These are phyloP conservation scores for Euphonia xanthogaster DNA, from an alignment of 2,797 vertebrate species.

Conservation along the genomic window DNA sequence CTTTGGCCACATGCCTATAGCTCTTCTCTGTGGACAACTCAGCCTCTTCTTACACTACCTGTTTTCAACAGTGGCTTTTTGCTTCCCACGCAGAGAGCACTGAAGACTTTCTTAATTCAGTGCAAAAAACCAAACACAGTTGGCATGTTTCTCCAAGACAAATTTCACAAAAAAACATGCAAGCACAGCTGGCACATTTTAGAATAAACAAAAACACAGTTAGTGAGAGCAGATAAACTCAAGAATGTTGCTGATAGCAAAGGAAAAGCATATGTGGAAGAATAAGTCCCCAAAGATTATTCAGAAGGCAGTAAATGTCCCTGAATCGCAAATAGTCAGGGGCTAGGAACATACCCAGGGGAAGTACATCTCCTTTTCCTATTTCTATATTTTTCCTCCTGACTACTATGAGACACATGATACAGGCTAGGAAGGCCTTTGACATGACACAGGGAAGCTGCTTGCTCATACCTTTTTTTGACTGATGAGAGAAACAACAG, in stretches of 20 bases:
- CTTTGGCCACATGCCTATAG: not conserved
- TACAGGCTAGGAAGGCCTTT: not conserved
- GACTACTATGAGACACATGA: not conserved
- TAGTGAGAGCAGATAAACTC: not conserved
- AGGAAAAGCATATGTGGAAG: not conserved
- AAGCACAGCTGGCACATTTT: not conserved
- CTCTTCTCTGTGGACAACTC: not conserved
- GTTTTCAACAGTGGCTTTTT: not conserved
- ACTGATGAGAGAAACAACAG: not conserved
- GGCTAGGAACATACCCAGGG: not conserved
- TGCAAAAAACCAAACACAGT: not conserved
- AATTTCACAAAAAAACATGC: not conserved
- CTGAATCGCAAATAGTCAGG: not conserved
- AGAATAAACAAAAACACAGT: not conserved
- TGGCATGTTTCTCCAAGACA: not conserved
- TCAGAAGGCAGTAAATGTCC: not conserved
- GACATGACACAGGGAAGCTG: not conserved
- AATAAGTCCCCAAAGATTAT: not conserved
- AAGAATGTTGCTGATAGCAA: not conserved
- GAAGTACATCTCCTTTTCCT: not conserved
- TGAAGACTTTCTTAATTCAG: not conserved
- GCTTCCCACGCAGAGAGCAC: not conserved
- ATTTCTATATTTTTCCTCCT: not conserved
- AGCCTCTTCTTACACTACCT: not conserved
- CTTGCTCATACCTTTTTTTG: not conserved